Evolutionary conservation across 2,888 invertebrate species (phyloP).

Genomic region (Sericinus montela): DNA sequence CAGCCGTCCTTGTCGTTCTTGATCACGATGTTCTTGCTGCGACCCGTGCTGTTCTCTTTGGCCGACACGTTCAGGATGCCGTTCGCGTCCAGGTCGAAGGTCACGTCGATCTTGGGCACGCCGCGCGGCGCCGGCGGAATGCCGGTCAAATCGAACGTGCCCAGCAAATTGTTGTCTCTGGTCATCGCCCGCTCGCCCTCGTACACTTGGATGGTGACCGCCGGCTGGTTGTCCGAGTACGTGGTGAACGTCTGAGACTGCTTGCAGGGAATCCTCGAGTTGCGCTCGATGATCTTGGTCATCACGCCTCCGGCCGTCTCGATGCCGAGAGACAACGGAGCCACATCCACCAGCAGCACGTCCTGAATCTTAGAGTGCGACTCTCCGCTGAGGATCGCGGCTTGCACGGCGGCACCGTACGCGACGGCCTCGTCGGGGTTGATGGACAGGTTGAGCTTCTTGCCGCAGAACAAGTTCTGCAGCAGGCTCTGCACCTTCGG

Average conservation of each 20-base stretch:
- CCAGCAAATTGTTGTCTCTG: slow-evolving; percentile 85
- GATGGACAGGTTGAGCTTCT: slow-evolving; percentile 85
- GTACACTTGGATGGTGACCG: slow-evolving; percentile 85
- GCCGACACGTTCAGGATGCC: slow-evolving; percentile 92
- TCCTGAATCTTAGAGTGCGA: slow-evolving; percentile 87
- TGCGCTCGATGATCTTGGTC: slow-evolving; percentile 86
- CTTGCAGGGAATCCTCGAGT: slow-evolving; percentile 83
- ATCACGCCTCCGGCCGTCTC: slow-evolving; percentile 91
- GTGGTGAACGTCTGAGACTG: slow-evolving; percentile 83
- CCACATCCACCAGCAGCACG: slow-evolving; percentile 78
- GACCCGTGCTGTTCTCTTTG: slow-evolving; percentile 82
- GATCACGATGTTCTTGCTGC: slow-evolving; percentile 87
- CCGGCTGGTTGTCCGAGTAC: slow-evolving; percentile 89
- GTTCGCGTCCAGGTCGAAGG: slow-evolving; percentile 88
- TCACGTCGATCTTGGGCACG: slow-evolving; percentile 84
- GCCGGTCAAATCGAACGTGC: slow-evolving; percentile 82
- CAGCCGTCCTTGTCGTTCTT: slow-evolving; percentile 89
- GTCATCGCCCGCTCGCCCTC: slow-evolving; percentile 91
- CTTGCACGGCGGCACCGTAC: slow-evolving; percentile 87
- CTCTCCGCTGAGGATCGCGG: slow-evolving; percentile 86
- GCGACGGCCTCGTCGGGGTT: slow-evolving; percentile 91
- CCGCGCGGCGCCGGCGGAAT: slow-evolving; percentile 85
- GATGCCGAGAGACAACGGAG: slow-evolving; percentile 84
- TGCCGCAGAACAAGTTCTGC: slow-evolving; percentile 87
- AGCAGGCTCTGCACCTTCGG: slow-evolving; percentile 88